Base-by-base conservation (phyloP, 2,888 invertebrate genomes). In the Drymonia ruficornis region DNA sequence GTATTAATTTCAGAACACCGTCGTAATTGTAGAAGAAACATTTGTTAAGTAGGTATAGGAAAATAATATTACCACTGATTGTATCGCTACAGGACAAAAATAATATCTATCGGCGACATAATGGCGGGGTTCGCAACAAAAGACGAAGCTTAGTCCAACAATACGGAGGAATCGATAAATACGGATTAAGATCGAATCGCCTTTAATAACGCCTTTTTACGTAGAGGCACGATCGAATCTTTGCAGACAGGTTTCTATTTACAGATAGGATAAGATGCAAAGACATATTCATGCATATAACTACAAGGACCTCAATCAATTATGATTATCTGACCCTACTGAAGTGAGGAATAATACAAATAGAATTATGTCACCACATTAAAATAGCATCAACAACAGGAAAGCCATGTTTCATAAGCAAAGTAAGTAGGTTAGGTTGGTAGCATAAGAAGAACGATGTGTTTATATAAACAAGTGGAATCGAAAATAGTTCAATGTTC, bases 111-210 rank as follows among this genome's bases (percentile, higher is more conserved):
- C n/a, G 36, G n/a, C 36, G 36, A 36, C 5, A 4, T 36, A 36
- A 36, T 13, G 36, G 13, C n/a, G 36, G 13, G 13, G 36, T 13
- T 13, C n/a, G 5, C 36, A 6, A 40, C 40, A 40, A 40, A 40
- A 16, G 16, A 40, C 62, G 49, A 61, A 65, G 63, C 59, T 59
- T 59, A 55, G 61, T 68, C 61, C 59, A 61, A 74, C 63, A 59
- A 66, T 63, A 63, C 9, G 1, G 40, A 40, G 40, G 16, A 16
- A 9, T 40, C 45, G 49, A 56, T 42, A 15, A 50, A 48, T 8
- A 40, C 16, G 16, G 40, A 40, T 40, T 16, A 40, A 8, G 16
- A 5, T 16, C 7, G 16, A 40, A 16, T 40, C 16, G 15, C 1
- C 11, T 16, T 16, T 16, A 40, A 40, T 40, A 16, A 12, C 40